Base-by-base conservation (phyloP, 2,113 vertebrate species). In the Oncorhynchus gorbuscha region DNA sequence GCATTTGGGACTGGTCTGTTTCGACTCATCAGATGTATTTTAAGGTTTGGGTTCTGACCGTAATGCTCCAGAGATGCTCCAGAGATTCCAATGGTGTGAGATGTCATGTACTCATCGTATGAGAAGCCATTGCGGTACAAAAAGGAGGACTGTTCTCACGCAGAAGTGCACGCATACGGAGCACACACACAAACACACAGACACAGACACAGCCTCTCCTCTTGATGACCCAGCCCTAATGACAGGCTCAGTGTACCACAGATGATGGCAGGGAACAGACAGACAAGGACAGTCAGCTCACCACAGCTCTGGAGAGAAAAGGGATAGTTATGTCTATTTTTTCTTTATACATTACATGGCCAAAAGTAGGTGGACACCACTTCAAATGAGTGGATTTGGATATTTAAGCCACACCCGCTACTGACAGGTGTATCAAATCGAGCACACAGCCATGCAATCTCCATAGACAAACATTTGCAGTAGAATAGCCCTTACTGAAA, bases 51-150 rank as follows among this genome's bases (percentile, higher is more conserved):
- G 84, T 75, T 84, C 58, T 4, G 66, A 73, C 30, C 26, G 30
- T 26, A 79, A 75, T 12, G 39, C 39, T 45, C 72, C 24, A 24
- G 45, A 32, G 77, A 75, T 49, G 49, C 48, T 39, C 51, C 45
- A 39, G 14, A 86, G 81, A 90, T 90, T 91, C 83, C 88, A 24
- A 80, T 72, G 73, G 83, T 85, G 79, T 89, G 82, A 88, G 80
- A 80, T 68, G 39, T 11, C 39, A 3, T 45, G 39, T 45, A 45
- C 39, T 45, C 39, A 45, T 45, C 39, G 39, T 9, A 45, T 45
- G 39, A 45, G 39, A 45, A 45, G 61, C 71, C 74, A 72, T 67
- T 76, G 69, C 68, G 67, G 64, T 65, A 35, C 6, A 71, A 66
- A 69, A 26, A 39, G 67, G 35, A 72, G 9, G n/a, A n/a, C 59